A percentile compares a stretch with the other conserved stretches of the same genome.
These are phyloP conservation scores for Bufotes viridis DNA, from an alignment of 2,797 vertebrate genomes.

Conservation along the genomic window DNA sequence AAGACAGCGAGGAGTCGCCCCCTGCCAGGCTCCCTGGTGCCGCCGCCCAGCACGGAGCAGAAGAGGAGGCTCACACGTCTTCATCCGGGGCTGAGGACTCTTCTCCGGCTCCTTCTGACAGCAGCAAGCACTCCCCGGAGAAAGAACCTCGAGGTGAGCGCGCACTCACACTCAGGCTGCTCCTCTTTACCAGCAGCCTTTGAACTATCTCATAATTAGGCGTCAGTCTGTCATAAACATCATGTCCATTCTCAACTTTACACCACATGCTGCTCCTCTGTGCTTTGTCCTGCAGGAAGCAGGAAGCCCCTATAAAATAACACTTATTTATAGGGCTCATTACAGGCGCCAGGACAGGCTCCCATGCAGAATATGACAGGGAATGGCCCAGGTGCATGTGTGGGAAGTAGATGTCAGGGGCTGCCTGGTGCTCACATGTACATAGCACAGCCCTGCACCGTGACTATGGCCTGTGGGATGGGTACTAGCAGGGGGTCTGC, in stretches of 20 bases:
- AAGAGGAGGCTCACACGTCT: constrained; percentile 86
- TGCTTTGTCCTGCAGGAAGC: constrained; percentile 58
- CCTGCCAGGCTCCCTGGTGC: constrained; percentile 75
- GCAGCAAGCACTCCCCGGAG: constrained; percentile 84
- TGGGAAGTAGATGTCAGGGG: not conserved
- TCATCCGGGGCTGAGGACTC: constrained; percentile 88
- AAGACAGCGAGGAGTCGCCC: constrained; percentile 84
- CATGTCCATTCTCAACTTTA: constrained; percentile 72
- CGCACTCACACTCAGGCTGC: constrained; percentile 66
- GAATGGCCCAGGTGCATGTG: constrained; percentile 15
- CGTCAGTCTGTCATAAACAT: constrained; percentile 78
- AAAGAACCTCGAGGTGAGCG: constrained; percentile 90
- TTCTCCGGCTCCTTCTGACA: constrained; percentile 88
- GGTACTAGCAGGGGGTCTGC: not conserved
- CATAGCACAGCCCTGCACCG: not conserved
- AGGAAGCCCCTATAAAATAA: constrained; percentile 53
- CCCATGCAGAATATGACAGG: constrained; percentile 47
- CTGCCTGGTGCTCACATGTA: not conserved
- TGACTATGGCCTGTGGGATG: constrained; percentile 2
- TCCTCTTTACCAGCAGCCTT: constrained; percentile 73
- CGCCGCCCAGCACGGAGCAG: constrained; percentile 69
- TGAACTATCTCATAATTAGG: constrained; percentile 79
- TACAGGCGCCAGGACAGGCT: constrained; percentile 42
- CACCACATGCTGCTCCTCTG: constrained; percentile 64
- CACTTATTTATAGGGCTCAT: constrained; percentile 58